These are phyloP conservation scores for Carcharodon carcharias DNA, from an alignment of 2,797 vertebrate species.

Conservation along the genomic window DNA sequence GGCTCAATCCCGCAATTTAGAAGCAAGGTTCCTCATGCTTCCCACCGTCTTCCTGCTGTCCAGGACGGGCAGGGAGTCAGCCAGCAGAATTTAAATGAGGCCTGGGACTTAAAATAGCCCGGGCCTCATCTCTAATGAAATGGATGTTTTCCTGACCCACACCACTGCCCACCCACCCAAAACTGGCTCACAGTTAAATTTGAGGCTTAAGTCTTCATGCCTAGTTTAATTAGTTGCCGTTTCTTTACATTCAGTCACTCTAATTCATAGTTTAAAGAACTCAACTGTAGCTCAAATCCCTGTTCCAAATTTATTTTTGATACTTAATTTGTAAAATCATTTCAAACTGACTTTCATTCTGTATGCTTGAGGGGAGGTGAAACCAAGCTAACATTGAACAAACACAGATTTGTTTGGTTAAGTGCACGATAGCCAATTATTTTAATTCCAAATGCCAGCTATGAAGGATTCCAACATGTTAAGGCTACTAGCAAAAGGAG, in stretches of 20 bases:
- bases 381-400: neutral
- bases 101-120: too few relatives aligned
- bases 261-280: neutral
- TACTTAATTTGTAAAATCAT: neutral
- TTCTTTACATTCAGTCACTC: neutral
- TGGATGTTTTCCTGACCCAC: neutral
- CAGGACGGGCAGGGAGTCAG: too few relatives aligned
- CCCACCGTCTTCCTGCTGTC: too few relatives aligned
- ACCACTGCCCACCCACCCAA: neutral
- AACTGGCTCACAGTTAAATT: neutral
- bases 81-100: too few relatives aligned
- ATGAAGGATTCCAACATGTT: neutral
- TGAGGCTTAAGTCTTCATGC: neutral
- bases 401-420: neutral
- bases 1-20: too few relatives aligned
- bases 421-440: neutral
- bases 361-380: neutral
- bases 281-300: neutral
- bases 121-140: neutral
- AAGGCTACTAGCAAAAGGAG: neutral
- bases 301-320: neutral
- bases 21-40: too few relatives aligned
- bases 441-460: neutral
- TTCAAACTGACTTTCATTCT: neutral
- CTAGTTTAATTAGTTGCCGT: neutral